Evolutionary conservation across 2,113 vertebrate species (phyloP), one percentile per base, ranked within the genome.

Genomic region (Tinamus guttatus): DNA sequence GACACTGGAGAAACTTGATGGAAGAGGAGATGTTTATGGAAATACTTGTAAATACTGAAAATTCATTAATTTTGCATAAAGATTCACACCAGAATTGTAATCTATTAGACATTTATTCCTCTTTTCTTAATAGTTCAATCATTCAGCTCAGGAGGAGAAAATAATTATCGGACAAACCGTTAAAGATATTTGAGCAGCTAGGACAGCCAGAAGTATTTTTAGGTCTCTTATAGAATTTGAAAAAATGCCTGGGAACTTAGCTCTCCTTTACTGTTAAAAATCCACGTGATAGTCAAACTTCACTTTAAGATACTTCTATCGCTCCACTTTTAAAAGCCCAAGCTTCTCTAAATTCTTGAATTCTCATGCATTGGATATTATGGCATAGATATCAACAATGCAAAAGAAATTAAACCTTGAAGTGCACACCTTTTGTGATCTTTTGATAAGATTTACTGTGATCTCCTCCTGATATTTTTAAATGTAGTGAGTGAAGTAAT

Each of bases 201-300:
- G 19, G 27, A 4, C 27, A 67, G 5, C 5, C 20, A 56, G 19
- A 24, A 4, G 3, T 22, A 52, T 0, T 0, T 68, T 73, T 51
- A 88, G 85, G 15, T 2, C 24, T 49, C 11, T 45, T n/a, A 24
- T 0, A 1, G 10, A 76, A 60, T 80, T 60, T 82, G 18, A 90
- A 56, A 60, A n/a, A 64, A 36, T n/a, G 8, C 5, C 49, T 63
- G 49, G 8, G 22, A 73, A 36, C 47, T 59, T 25, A 52, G 21
- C 8, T 69, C 9, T 69, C 13, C 17, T 6, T 80, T 85, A 20
- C 5, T 79, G 25, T 19, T 68, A 58, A 59, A 80, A 34, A 60
- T 20, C 7, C 15, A 54, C 68, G 17, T 20, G 25, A 63, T 0
- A 2, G 15, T 60, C 20, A 83, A 85, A 47, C 52, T 34, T 27